Percentiles rank a stretch among this genome's conserved stretches.
phyloP scores from a whole-genome alignment of 2,888 invertebrate species.

The Drosophila macrospina region DNA sequence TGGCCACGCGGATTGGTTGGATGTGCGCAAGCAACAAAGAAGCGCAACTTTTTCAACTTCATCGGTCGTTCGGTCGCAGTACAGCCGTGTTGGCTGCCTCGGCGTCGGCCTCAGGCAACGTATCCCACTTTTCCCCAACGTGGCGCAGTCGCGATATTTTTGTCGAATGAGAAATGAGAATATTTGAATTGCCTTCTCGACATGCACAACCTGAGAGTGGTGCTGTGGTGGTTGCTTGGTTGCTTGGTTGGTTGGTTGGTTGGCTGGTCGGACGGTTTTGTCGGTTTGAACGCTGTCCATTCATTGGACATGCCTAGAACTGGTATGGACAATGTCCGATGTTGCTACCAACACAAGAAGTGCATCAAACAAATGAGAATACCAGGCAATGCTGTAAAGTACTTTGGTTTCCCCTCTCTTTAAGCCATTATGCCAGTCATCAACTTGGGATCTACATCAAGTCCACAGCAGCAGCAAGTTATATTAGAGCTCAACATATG shows the following conservation, averaged over 20 bases:
- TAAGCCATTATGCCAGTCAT: background rate
- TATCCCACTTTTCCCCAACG: constrained; percentile 4
- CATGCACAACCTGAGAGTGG: constrained; percentile 1
- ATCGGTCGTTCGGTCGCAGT: constrained; percentile 9
- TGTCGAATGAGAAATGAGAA: constrained; percentile 56
- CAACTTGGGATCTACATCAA: constrained; percentile 1
- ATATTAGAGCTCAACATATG: background rate
- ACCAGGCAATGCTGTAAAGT: background rate
- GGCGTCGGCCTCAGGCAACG: constrained; percentile 5
- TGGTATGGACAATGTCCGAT: constrained; percentile 8
- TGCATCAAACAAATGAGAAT: background rate
- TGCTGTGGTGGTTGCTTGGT: constrained; percentile 25
- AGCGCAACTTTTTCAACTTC: constrained; percentile 80
- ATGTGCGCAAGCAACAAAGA: constrained; percentile 79
- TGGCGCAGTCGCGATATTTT: constrained; percentile 43
- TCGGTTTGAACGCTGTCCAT: constrained; percentile 37
- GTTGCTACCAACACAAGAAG: constrained; percentile 3
- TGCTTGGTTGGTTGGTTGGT: constrained; percentile 22
- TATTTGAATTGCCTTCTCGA: constrained; percentile 38
- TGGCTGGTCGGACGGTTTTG: constrained; percentile 24
- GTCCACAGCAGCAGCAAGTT: background rate
- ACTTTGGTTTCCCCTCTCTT: background rate
- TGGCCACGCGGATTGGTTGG: constrained; percentile 81
- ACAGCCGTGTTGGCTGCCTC: constrained; percentile 15
- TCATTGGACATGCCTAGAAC: constrained; percentile 42